These are phyloP conservation scores for Lucinisca nassula DNA, from an alignment of 2,888 invertebrate genomes.

Conservation along the genomic window DNA sequence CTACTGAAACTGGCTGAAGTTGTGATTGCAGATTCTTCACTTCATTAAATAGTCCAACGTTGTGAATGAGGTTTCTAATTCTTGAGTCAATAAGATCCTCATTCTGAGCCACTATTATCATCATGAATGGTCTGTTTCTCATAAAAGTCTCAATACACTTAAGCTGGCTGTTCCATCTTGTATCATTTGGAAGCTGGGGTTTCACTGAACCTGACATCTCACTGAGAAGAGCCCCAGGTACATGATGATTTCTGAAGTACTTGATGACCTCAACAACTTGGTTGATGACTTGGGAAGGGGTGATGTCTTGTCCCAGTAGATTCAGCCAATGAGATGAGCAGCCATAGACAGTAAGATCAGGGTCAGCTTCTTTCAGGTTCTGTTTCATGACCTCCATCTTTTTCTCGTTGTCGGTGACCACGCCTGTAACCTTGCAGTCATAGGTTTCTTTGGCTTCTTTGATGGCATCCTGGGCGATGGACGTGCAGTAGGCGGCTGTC, in stretches of 20 bases:
- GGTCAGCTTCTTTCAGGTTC: slow-evolving; percentile 22
- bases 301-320: slow-evolving; percentile 44
- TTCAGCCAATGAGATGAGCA: slow-evolving; percentile 51
- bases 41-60: slow-evolving; percentile 53
- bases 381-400: slow-evolving; percentile 40
- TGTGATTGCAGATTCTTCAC: slow-evolving; percentile 41
- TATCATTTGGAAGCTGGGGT: slow-evolving; percentile 31
- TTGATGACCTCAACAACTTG: slow-evolving; percentile 51
- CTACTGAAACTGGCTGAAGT: slow-evolving; percentile 26
- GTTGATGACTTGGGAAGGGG: slow-evolving; percentile 44
- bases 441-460: slow-evolving; percentile 26
- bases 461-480: slow-evolving; percentile 33
- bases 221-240: slow-evolving; percentile 14
- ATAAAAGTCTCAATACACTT: slow-evolving; percentile 34
- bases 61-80: slow-evolving; percentile 47
- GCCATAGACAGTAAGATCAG: slow-evolving; percentile 25
- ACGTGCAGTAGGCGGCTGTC: too few relatives aligned
- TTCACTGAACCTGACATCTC: slow-evolving; percentile 35
- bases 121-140: slow-evolving; percentile 26
- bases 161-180: slow-evolving; percentile 51
- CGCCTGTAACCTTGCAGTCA: slow-evolving; percentile 27
- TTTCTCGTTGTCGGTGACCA: slow-evolving; percentile 53
- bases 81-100: slow-evolving; percentile 43
- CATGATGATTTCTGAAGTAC: slow-evolving; percentile 58
- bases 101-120: slow-evolving; percentile 40